Conservation (phyloP, 92 coral and sea anemone genomes). For the Paragorgia papillata region DNA sequence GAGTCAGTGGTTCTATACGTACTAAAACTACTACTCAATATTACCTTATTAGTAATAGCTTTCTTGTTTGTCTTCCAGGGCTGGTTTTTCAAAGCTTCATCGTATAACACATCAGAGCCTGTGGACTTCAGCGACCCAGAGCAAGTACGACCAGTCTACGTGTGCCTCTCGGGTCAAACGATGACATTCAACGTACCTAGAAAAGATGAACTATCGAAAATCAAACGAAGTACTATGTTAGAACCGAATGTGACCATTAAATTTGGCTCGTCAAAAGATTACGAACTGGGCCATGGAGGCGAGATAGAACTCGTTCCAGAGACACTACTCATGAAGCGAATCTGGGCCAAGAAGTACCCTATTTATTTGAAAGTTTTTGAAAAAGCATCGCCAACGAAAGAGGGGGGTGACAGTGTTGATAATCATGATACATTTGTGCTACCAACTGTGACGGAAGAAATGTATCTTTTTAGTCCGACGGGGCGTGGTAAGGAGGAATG, state of each 20-base stretch:
- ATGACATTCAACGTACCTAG: constrained; percentile 79
- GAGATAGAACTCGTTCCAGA: constrained; percentile 73
- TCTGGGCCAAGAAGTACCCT: constrained; percentile 95
- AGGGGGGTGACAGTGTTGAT: not conserved
- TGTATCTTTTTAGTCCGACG: constrained; percentile 63
- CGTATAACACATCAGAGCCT: constrained; percentile 67
- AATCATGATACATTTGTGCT: constrained; percentile 7
- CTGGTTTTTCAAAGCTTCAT: constrained; percentile 86
- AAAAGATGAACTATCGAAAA: constrained; percentile 63
- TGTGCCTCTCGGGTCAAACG: constrained; percentile 62
- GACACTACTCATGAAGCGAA: constrained; percentile 68
- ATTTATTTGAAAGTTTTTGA: constrained; percentile 44
- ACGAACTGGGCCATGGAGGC: constrained; percentile 64
- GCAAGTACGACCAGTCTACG: constrained; percentile 62
- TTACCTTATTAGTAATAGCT: too few species aligned
- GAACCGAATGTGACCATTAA: constrained; percentile 54
- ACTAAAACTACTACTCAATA: too few species aligned
- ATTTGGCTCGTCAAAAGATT: constrained; percentile 65
- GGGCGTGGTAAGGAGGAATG: constrained; percentile 98
- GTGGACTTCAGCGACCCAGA: constrained; percentile 71
- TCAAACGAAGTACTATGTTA: constrained; percentile 71
- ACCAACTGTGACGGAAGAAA: constrained; percentile 27
- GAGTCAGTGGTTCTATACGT: too few species aligned
- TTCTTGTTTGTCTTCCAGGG: too few species aligned
- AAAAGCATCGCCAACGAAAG: not conserved